Evolutionary conservation across 2,797 vertebrate species (phyloP), one percentile per base, ranked within the genome.

Genomic region (Pempheris klunzingeri): DNA sequence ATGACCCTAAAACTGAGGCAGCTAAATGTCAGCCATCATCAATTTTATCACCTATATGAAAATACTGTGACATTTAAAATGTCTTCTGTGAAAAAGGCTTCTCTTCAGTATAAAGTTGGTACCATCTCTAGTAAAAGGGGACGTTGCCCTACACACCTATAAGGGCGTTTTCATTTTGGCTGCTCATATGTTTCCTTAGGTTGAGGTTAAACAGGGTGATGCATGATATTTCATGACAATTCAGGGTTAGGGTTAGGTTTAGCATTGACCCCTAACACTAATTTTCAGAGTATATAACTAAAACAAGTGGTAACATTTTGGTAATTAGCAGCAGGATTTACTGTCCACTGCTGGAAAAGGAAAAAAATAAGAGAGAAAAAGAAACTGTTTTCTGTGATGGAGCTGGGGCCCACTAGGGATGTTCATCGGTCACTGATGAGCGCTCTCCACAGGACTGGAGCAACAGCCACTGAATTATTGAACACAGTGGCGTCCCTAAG

Each of bases 391-490:
- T 44, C 79, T 78, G 75, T 71, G 38, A 7, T 73, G 68, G 72
- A 55, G 80, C 83, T 3, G 26, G 8, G 49, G 59, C 72, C 49
- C 79, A 53, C 76, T 18, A 14, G 79, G 78, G 84, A 85, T 73
- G 78, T 78, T 90, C 87, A 89, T 90, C 74, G 84, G 89, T 91
- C 89, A 90, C 84, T 86, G 86, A 84, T 85, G 88, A 90, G 80
- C 57, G 72, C 86, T 92, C 90, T 88, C 87, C 79, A 49, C 91
- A 89, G 81, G 87, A 86, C 87, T 75, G 72, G 66, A 90, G 91
- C 87, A 91, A 90, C 90, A 91, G 84, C 81, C 80, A 0, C 92
- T 93, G 91, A 93, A 93, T 93, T 91, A 93, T 93, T 93, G 87
- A 93, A 88, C 84, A 71, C 53, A 14, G 67, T 55, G 3, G 70